Conservation (phyloP, 2,113 vertebrate genomes). For the Hyperopisus bebe region DNA sequence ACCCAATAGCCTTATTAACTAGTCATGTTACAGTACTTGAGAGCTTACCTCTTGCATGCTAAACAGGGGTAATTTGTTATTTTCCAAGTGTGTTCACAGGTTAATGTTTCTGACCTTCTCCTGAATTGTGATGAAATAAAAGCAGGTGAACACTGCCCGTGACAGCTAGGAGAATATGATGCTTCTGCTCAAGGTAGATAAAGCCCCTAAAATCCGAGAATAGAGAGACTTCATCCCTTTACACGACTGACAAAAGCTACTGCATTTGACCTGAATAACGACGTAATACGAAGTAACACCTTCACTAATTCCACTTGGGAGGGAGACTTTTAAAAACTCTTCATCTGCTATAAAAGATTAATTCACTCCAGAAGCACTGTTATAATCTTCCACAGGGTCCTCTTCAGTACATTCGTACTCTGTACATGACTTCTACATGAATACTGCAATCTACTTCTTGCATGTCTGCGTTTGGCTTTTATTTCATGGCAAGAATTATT, state of each 20-base stretch:
- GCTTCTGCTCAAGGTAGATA: neutral
- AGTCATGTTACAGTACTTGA: neutral
- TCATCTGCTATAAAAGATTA: conserved; percentile 7
- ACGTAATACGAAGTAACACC: neutral
- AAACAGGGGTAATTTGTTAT: neutral
- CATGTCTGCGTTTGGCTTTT: neutral
- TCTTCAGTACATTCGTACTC: neutral
- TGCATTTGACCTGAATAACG: neutral
- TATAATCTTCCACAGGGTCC: neutral
- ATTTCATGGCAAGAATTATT: neutral
- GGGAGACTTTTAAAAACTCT: conserved; percentile 13
- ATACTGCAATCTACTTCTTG: neutral
- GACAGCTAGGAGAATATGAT: neutral
- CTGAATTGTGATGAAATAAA: neutral
- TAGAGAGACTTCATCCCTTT: neutral
- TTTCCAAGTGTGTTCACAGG: neutral
- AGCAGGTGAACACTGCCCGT: neutral
- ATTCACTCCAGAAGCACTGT: neutral
- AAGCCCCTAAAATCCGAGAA: neutral
- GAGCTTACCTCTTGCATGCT: neutral
- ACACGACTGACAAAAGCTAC: neutral
- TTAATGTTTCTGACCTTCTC: neutral
- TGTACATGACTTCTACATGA: neutral
- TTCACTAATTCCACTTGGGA: neutral
- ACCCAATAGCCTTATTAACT: neutral